phyloP scores from a whole-genome alignment of 2,113 vertebrate genomes.

The Neomonachus schauinslandi region DNA sequence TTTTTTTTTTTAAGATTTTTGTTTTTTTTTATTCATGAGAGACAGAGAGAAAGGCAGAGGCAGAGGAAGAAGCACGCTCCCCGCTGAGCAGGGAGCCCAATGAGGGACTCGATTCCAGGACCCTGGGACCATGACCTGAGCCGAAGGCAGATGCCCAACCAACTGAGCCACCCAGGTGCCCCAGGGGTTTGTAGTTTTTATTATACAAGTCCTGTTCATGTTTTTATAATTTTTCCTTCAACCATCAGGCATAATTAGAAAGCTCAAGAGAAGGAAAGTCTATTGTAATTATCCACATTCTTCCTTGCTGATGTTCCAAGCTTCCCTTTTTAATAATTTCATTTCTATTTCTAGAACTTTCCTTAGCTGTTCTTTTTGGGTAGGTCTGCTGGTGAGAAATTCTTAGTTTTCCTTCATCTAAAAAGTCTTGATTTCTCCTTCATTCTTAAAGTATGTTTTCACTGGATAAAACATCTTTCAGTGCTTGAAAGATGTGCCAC shows the following conservation, averaged over 20 bases:
- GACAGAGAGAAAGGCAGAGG: no score
- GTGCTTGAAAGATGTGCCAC: not conserved
- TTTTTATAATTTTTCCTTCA: conserved; percentile 25
- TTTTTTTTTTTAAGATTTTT: no score
- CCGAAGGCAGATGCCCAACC: no score
- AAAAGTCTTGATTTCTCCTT: not conserved
- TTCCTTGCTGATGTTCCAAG: not conserved
- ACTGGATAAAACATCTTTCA: not conserved
- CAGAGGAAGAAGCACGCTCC: no score
- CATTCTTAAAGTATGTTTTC: conserved; percentile 26
- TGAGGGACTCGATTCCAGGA: no score
- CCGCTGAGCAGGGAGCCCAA: no score
- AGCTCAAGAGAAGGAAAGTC: not conserved
- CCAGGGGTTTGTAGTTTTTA: conserved; percentile 2
- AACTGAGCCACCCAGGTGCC: no score
- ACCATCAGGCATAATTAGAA: not conserved
- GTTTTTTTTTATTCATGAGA: no score
- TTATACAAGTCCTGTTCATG: not conserved
- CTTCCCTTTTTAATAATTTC: not conserved
- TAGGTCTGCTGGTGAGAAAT: not conserved
- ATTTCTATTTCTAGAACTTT: conserved; percentile 23
- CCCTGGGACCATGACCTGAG: no score
- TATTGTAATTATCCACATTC: not conserved
- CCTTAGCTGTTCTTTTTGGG: not conserved
- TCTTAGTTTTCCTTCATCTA: not conserved